A percentile compares a stretch with the other conserved stretches of the same genome.
These are phyloP conservation scores for Cydia fagiglandana DNA, from an alignment of 1,140 invertebrate species.

Conservation along the genomic window DNA sequence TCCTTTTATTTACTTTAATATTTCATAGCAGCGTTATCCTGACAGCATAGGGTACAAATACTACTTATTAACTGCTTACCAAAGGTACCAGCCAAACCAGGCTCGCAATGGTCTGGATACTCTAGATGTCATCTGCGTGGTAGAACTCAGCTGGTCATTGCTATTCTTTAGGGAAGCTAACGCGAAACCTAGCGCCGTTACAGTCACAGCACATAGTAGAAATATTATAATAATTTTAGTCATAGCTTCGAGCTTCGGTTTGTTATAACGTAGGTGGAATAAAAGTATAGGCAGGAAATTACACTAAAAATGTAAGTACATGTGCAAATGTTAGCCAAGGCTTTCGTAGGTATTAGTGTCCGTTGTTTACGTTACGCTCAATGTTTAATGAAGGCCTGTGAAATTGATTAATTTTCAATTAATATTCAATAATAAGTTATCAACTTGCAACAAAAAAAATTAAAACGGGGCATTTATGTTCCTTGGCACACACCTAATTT, in stretches of 20 bases:
- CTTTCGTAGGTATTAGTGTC: no score
- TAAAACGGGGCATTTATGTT: no score
- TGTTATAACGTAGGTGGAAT: neutral
- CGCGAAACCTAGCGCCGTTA: neutral
- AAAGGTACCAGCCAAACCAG: neutral
- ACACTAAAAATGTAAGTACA: no score
- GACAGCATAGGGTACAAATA: no score
- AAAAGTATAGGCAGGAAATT: no score
- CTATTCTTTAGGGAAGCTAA: neutral
- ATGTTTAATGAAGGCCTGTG: neutral
- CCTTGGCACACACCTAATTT: no score
- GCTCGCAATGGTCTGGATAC: neutral
- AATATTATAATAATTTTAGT: neutral
- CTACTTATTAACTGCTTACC: neutral
- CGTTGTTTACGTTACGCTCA: no score
- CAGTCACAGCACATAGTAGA: neutral
- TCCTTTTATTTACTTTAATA: no score
- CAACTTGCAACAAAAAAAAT: neutral
- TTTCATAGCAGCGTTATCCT: no score
- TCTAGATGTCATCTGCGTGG: neutral
- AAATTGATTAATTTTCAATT: slow-evolving; percentile 16
- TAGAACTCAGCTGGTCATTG: neutral
- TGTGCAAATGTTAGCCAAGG: no score
- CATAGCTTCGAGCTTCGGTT: neutral
- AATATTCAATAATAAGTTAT: no score